Evolutionary conservation across 2,888 invertebrate genomes (phyloP), one percentile per base, ranked within the genome.

Genomic region (Ophioninae sp.): DNA sequence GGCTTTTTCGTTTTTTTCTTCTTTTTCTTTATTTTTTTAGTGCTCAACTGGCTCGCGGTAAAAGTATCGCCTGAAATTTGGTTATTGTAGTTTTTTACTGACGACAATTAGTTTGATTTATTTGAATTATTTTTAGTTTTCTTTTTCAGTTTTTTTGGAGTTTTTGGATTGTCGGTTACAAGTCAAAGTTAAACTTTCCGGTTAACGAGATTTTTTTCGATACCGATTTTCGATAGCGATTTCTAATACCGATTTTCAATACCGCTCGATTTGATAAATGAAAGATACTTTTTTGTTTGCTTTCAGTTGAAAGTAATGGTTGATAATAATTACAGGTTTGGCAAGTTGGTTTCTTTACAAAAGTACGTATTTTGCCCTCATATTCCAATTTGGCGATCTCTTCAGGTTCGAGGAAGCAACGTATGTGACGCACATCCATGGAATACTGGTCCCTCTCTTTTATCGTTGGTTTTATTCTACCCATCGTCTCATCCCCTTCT

Each of bases 381-480:
- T 22, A 9, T 59, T 63, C 76, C 59, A 73, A 69, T 63, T 69
- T 68, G n/a, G 79, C 74, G 39, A 75, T 58, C 6, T 80, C 22
- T 0, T 23, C 3, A 0, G 39, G 22, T 65, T 86, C 83, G 0
- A 79, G 63, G 3, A 89, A 69, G 30, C 90, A 90, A 39, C 69
- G 72, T 3, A 73, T 69, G 69, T 89, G 88, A 39, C 87, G 86
- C 6, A 79, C 77, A 72, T 85, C 68, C 56, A 73, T 78, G 9
- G 85, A 51, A 74, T 88, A 83, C 63, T 81, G 73, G 58, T 87
- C 74, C 65, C 90, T 87, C 1, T 78, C 85, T 9, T 84, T 82
- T 9, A 90, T 80, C n/a, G 89, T 77, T 0, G 90, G 90, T 75
- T 88, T 85, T 67, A 90, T 88, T 37, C 84, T 84, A 6, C 75